Evolutionary conservation across 2,113 vertebrate species (phyloP), one percentile per base, ranked within the genome.

Genomic region (Mungos mungo): DNA sequence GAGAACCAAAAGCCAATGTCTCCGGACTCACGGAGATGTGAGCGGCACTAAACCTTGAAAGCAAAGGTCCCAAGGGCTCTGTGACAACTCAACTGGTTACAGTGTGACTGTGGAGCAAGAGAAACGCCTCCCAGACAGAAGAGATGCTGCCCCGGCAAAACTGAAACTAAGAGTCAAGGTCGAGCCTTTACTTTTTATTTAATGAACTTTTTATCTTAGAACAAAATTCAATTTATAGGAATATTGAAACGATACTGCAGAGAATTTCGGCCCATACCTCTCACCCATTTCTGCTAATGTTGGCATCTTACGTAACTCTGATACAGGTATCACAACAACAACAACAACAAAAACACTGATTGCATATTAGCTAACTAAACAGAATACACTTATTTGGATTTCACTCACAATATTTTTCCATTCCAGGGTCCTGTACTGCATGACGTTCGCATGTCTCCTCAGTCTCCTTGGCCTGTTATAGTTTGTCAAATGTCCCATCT

Each of bases 71-170:
- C 35, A 15, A 69, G 60, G 38, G 4, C 8, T 13, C 4, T 1
- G 0, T 8, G 3, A 52, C 0, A 23, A n/a, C 18, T 60, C 31
- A 47, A 2, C 27, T 21, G 33, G 63, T 68, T 10, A 14, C 2
- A 14, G 14, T 33, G n/a, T 3, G 4, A 25, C 6, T 13, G n/a
- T 31, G 14, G 74, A 77, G 27, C 13, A 21, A 14, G 33, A 52
- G 74, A 35, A 4, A 21, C 31, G 14, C 2, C 15, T 90, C 23
- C 15, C 6, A 31, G 3, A 27, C 0, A 1, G 14, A 35, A 1
- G 4, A 1, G 11, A 68, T 1, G 60, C n/a, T 38, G 31, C 4
- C 0, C 18, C 29, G 21, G 33, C 33, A 52, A 65, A 52, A 31
- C 2, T 0, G 76, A 16, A 38, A 7, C 63, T 7, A 91, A 4